These are phyloP conservation scores for Ooceraea biroi DNA, from an alignment of 1,140 invertebrate genomes.

Conservation along the genomic window DNA sequence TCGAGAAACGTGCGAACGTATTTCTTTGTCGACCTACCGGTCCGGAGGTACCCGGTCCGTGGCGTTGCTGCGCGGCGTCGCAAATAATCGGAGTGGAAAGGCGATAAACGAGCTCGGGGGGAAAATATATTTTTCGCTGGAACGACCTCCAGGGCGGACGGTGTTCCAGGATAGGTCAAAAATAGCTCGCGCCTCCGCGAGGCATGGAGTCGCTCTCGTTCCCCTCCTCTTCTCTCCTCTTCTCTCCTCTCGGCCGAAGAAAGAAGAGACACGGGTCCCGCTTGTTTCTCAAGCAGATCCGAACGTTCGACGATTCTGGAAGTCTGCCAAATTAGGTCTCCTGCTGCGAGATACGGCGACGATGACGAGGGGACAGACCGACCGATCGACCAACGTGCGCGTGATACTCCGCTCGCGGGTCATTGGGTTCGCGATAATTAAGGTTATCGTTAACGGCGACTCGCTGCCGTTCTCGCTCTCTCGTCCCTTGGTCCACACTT, in stretches of 20 bases:
- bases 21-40: slow-evolving; percentile 35
- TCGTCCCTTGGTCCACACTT: neutral
- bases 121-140: slow-evolving; percentile 63
- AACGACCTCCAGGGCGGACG: slow-evolving; percentile 33
- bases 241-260: neutral
- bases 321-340: slow-evolving; percentile 68
- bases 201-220: neutral
- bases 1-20: slow-evolving; percentile 36
- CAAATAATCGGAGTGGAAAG: slow-evolving; percentile 48
- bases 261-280: neutral
- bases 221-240: too few species aligned
- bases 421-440: slow-evolving; percentile 72
- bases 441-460: slow-evolving; percentile 67
- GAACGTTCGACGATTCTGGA: slow-evolving; percentile 54
- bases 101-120: slow-evolving; percentile 62
- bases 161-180: slow-evolving; percentile 34
- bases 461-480: slow-evolving; percentile 32
- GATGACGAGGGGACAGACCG: neutral
- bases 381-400: neutral
- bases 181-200: slow-evolving; percentile 58
- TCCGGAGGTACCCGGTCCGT: neutral
- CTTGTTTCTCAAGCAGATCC: slow-evolving; percentile 41
- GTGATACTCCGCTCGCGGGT: slow-evolving; percentile 38
- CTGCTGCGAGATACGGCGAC: neutral
- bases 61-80: slow-evolving; percentile 13